Conservation (phyloP, 2,888 invertebrate genomes). For the Melipona beecheii region DNA sequence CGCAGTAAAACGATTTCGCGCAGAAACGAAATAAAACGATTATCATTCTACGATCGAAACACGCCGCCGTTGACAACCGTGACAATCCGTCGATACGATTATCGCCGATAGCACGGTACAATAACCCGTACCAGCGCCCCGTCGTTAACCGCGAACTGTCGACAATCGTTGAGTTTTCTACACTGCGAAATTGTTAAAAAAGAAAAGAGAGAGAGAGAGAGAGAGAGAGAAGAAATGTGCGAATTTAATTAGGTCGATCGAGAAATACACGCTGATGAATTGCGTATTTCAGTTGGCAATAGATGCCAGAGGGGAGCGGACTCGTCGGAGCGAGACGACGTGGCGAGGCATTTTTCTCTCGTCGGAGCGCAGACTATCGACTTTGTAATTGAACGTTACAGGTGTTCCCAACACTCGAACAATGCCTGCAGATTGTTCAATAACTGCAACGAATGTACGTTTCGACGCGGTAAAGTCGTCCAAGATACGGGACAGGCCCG, state of each 20-base stretch:
- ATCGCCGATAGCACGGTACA: not conserved
- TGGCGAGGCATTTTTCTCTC: slow-evolving; percentile 63
- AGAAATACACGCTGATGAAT: too few relatives aligned
- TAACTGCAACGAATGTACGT: slow-evolving; percentile 79
- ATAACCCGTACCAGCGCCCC: not conserved
- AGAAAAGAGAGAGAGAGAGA: not conserved
- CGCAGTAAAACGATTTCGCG: slow-evolving; percentile 10
- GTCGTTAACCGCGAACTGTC: not conserved
- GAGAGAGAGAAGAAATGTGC: too few relatives aligned
- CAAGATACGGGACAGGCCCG: slow-evolving; percentile 75
- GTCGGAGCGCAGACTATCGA: slow-evolving; percentile 60
- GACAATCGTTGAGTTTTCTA: not conserved
- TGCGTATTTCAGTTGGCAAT: not conserved
- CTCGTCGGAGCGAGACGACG: slow-evolving; percentile 34
- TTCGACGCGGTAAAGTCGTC: slow-evolving; percentile 77
- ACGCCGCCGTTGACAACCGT: slow-evolving; percentile 22
- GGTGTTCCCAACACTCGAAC: slow-evolving; percentile 72
- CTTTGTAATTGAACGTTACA: slow-evolving; percentile 76
- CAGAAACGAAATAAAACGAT: slow-evolving; percentile 40
- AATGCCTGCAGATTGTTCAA: slow-evolving; percentile 75
- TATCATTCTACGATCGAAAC: slow-evolving; percentile 11
- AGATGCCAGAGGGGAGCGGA: slow-evolving; percentile 41
- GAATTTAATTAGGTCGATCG: too few relatives aligned
- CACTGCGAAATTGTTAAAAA: not conserved
- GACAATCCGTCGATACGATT: slow-evolving; percentile 8